Evolutionary conservation across 2,113 vertebrate species (phyloP).

Genomic region (Myiozetetes cayanensis): DNA sequence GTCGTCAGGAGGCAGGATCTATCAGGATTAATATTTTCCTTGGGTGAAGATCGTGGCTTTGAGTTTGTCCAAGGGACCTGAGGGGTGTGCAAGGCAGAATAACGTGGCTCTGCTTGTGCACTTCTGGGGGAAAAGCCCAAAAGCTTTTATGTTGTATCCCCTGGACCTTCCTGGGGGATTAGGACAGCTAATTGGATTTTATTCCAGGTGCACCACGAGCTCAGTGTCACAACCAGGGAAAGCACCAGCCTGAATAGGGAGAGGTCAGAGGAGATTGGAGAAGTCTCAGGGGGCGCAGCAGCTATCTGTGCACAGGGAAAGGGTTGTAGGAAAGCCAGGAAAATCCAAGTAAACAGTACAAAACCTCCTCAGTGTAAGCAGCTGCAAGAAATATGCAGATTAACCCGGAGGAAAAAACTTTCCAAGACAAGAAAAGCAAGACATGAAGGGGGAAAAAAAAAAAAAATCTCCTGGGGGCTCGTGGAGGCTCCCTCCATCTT

Average conservation of each 20-base stretch:
- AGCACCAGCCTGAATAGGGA: neutral
- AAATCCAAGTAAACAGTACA: neutral
- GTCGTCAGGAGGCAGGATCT: neutral
- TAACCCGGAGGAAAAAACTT: neutral
- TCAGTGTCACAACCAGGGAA: neutral
- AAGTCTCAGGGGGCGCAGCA: neutral
- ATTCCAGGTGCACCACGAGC: fast-evolving
- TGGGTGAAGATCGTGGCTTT: neutral
- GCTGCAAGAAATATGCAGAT: neutral
- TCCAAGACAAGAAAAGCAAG: neutral
- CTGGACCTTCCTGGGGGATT: neutral
- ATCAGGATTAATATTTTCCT: neutral
- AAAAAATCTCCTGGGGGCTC: neutral
- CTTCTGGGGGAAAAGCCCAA: neutral
- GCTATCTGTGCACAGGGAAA: neutral
- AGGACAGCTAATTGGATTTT: neutral
- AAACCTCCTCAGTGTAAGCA: neutral
- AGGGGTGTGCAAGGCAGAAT: neutral
- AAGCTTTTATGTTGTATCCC: neutral
- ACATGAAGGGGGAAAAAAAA: neutral
- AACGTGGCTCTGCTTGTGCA: neutral
- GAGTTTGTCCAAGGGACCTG: neutral
- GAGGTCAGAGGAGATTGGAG: neutral
- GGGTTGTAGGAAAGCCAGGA: neutral
- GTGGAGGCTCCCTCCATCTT: neutral